These are phyloP conservation scores for Sebastes diaconus DNA, from an alignment of 2,797 vertebrate genomes.

Conservation along the genomic window DNA sequence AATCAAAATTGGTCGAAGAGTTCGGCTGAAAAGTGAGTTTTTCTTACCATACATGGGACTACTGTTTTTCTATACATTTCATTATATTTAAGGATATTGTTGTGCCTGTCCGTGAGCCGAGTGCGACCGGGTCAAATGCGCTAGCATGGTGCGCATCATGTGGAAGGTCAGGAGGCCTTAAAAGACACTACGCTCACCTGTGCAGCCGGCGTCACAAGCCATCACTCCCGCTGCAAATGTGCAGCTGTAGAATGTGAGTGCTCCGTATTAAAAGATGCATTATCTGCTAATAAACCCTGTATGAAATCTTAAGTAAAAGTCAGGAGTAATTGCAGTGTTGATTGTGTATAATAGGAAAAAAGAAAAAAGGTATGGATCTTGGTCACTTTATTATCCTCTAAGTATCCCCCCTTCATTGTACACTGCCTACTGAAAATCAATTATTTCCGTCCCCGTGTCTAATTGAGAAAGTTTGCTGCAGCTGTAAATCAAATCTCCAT, in stretches of 20 bases:
- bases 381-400: slow-evolving; percentile 54
- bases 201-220: slow-evolving; percentile 20
- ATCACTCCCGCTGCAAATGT: slow-evolving; percentile 11
- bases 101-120: slow-evolving; percentile 51
- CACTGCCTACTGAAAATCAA: slow-evolving; percentile 70
- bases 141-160: slow-evolving; percentile 11
- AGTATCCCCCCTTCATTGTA: slow-evolving; percentile 52
- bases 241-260: background rate
- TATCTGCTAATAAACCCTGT: slow-evolving; percentile 24
- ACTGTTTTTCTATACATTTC: too few relatives aligned
- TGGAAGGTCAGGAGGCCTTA: slow-evolving; percentile 43
- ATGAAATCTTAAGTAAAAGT: slow-evolving; percentile 29
- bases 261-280: slow-evolving; percentile 44
- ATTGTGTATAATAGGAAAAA: slow-evolving; percentile 41
- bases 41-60: too few relatives aligned
- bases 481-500: slow-evolving; percentile 71
- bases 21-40: too few relatives aligned
- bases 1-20: too few relatives aligned
- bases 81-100: slow-evolving; percentile 11
- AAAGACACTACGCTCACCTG: slow-evolving; percentile 14
- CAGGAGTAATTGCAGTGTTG: slow-evolving; percentile 23
- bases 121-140: slow-evolving; percentile 47
- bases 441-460: slow-evolving; percentile 59
- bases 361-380: slow-evolving; percentile 31
- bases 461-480: slow-evolving; percentile 66